Percentiles rank a stretch among this genome's conserved stretches.
Conservation (phyloP, 2,888 invertebrate species). For the Macaria liturata region DNA sequence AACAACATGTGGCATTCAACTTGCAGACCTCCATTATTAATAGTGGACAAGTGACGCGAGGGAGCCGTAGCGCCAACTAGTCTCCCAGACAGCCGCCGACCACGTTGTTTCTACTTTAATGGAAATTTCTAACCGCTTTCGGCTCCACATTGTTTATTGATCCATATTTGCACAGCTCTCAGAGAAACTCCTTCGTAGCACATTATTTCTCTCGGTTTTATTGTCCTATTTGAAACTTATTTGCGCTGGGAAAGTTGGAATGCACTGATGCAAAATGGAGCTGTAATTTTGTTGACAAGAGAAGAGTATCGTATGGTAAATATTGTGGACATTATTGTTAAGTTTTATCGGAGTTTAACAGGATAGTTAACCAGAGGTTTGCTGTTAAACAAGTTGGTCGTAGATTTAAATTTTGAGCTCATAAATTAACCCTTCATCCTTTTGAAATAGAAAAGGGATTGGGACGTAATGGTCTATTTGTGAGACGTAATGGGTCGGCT, state of each 20-base stretch:
- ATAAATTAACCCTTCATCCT: conserved; percentile 83
- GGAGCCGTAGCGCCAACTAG: conserved; percentile 50
- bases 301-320: too few relatives aligned
- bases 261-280: conserved; percentile 23
- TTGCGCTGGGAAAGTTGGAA: conserved; percentile 35
- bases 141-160: conserved; percentile 52
- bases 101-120: conserved; percentile 64
- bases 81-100: conserved; percentile 42
- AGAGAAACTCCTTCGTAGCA: too few relatives aligned
- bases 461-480: conserved; percentile 82
- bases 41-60: conserved; percentile 72
- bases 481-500: conserved; percentile 77
- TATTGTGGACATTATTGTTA: too few relatives aligned
- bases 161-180: conserved; percentile 44
- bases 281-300: too few relatives aligned
- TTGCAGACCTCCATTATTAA: conserved; percentile 79
- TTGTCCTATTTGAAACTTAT: too few relatives aligned
- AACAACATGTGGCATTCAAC: conserved; percentile 79
- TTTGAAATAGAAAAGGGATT: conserved; percentile 82
- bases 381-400: conserved; percentile 77
- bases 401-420: conserved; percentile 83
- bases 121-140: conserved; percentile 51
- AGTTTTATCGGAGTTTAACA: conserved; percentile 41
- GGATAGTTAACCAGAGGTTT: conserved; percentile 73
- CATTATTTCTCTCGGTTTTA: too few relatives aligned